Base-by-base conservation (phyloP, 2,888 invertebrate genomes). In the Tetragonula carbonaria region DNA sequence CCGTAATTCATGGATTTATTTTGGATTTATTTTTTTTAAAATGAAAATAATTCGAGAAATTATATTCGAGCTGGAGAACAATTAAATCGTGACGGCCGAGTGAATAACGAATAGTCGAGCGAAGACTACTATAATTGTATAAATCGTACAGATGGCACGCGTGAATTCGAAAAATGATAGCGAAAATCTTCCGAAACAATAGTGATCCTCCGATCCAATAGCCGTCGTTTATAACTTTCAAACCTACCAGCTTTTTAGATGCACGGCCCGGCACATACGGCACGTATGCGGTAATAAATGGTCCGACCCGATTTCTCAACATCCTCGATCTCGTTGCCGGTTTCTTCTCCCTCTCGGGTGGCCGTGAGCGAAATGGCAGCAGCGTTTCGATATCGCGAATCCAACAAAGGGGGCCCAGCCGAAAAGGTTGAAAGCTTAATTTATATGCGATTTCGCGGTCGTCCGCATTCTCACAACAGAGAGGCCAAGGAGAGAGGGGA, bases 371-470 rank as follows among this genome's bases (percentile, higher is more conserved):
- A 88, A 85, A 81, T 72, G 80, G 78, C 63, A 45, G 45, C 45
- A 45, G 45, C 45, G 45, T 45, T 45, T 11, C 8, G 45, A 45
- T 45, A 45, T 45, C 78, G 68, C 75, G 78, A 86, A 79, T 77
- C 89, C 90, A 90, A 92, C 91, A 91, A 92, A 92, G 90, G 91
- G 91, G 83, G 72, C 76, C 18, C 4, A 68, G 62, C 82, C 86
- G 85, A 87, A 89, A 90, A 90, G 87, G 87, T 88, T 90, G 87
- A 85, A 84, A 85, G 81, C 86, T 91, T 90, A 91, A 92, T 92
- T 92, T 91, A 92, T 92, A 89, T 91, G 87, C 87, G 89, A 90
- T 88, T 91, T 88, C 75, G 86, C 85, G 82, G 82, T 87, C 86
- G 84, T 79, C 81, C 84, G 80, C 87, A 91, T 91, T 92, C 88